Conservation (phyloP, 1,140 invertebrate genomes). For the Bursaphelenchus mucronatus region DNA sequence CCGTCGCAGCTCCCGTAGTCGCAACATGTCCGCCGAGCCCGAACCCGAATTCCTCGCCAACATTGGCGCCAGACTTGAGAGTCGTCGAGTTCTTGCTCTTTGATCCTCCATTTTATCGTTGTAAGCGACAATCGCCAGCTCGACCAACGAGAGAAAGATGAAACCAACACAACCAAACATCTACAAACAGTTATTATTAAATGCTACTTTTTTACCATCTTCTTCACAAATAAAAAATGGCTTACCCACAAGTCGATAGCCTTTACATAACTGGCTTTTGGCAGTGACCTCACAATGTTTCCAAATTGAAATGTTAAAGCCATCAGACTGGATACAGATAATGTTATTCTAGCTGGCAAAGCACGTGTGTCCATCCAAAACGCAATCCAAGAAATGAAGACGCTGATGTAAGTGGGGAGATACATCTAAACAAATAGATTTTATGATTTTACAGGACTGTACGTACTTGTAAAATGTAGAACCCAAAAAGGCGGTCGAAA, state of each 20-base stretch:
- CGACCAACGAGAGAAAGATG: slow-evolving; percentile 38
- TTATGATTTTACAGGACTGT: slow-evolving; percentile 4
- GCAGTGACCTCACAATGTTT: slow-evolving; percentile 56
- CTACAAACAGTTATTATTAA: slow-evolving; percentile 36
- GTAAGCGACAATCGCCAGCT: slow-evolving; percentile 58
- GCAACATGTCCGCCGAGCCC: slow-evolving; percentile 24
- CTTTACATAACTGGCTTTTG: slow-evolving; percentile 55
- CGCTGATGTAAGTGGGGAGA: slow-evolving; percentile 57
- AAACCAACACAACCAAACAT: slow-evolving; percentile 60
- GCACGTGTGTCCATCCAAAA: slow-evolving; percentile 61
- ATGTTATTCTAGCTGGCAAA: slow-evolving; percentile 51
- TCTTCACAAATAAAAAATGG: not conserved
- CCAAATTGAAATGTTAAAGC: slow-evolving; percentile 60
- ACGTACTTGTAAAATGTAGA: slow-evolving; percentile 57
- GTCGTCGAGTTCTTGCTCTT: slow-evolving; percentile 34
- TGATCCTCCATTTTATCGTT: slow-evolving; percentile 60
- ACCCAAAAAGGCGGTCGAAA: slow-evolving; percentile 59
- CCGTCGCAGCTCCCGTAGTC: slow-evolving; percentile 25
- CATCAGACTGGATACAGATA: slow-evolving; percentile 54
- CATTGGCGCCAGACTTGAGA: slow-evolving; percentile 44
- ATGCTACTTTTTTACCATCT: not conserved
- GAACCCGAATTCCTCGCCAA: slow-evolving; percentile 26
- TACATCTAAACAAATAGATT: slow-evolving; percentile 50
- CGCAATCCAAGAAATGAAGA: slow-evolving; percentile 54
- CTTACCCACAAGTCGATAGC: slow-evolving; percentile 52